Conservation (phyloP, 1,140 invertebrate genomes). For the Brachionus paranguensis region DNA sequence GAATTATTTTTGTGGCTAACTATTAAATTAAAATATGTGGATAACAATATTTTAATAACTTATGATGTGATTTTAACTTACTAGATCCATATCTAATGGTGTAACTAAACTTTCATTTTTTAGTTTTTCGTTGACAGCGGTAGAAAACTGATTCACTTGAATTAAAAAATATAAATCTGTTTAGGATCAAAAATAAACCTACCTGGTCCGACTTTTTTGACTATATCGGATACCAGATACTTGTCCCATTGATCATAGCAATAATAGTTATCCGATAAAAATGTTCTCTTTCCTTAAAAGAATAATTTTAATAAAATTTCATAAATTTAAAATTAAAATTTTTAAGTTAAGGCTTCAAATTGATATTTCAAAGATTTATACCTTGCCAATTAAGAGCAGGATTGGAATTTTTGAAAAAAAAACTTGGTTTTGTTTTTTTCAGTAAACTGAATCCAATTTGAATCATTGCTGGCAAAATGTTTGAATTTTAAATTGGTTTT, state of each 20-base stretch:
- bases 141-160: conserved; percentile 2
- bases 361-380: neutral
- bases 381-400: neutral
- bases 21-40: neutral
- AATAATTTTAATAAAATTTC: neutral
- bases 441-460: neutral
- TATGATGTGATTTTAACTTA: neutral
- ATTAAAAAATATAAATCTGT: neutral
- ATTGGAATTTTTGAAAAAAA: neutral
- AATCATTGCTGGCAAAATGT: neutral
- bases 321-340: neutral
- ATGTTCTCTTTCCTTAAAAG: neutral
- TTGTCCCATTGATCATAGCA: conserved; percentile 33
- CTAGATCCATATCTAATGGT: conserved; percentile 35
- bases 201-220: conserved; percentile 32
- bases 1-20: conserved; percentile 24
- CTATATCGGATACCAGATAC: conserved; percentile 17
- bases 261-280: conserved; percentile 23
- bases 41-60: neutral
- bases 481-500: neutral
- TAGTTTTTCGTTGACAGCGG: neutral
- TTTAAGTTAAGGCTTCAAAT: neutral
- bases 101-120: conserved; percentile 8
- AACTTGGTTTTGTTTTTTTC: neutral
- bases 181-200: neutral